Conservation (phyloP, 2,888 invertebrate genomes). For the Pollenia griseotomentosa region DNA sequence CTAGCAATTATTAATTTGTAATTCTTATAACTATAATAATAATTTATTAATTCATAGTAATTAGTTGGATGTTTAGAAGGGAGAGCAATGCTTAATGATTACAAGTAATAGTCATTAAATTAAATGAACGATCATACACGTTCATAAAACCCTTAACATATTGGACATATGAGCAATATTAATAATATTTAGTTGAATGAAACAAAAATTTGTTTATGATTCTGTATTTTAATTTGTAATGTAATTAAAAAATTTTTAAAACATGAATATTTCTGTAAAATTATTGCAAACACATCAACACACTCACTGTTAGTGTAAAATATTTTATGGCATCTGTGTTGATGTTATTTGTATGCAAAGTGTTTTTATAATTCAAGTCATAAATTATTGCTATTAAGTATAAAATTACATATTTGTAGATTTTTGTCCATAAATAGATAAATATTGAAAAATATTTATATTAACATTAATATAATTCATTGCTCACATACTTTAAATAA, state of each 20-base stretch:
- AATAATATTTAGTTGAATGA: not conserved
- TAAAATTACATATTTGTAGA: slow-evolving; percentile 55
- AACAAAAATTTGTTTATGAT: not conserved
- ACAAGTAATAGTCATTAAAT: slow-evolving; percentile 3
- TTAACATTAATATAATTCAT: slow-evolving; percentile 42
- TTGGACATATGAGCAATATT: slow-evolving; percentile 30
- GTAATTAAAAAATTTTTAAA: slow-evolving; percentile 20
- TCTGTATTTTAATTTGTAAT: not conserved
- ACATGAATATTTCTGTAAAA: slow-evolving; percentile 6
- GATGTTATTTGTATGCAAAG: slow-evolving; percentile 53
- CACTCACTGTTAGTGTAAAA: not conserved
- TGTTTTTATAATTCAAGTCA: slow-evolving; percentile 55
- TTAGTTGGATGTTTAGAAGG: too few species aligned
- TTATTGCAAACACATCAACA: not conserved
- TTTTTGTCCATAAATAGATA: slow-evolving; percentile 35
- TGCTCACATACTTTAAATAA: slow-evolving; percentile 2
- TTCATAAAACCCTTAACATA: not conserved
- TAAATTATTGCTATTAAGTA: slow-evolving; percentile 66
- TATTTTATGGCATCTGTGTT: slow-evolving; percentile 50
- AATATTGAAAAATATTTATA: slow-evolving; percentile 36
- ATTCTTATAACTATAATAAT: too few species aligned
- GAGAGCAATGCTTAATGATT: not conserved
- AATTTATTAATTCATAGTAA: too few species aligned
- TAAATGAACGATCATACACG: not conserved
- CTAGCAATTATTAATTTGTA: too few species aligned